Base-by-base conservation (phyloP, 2,113 vertebrate genomes). In the Pao palembangensis region DNA sequence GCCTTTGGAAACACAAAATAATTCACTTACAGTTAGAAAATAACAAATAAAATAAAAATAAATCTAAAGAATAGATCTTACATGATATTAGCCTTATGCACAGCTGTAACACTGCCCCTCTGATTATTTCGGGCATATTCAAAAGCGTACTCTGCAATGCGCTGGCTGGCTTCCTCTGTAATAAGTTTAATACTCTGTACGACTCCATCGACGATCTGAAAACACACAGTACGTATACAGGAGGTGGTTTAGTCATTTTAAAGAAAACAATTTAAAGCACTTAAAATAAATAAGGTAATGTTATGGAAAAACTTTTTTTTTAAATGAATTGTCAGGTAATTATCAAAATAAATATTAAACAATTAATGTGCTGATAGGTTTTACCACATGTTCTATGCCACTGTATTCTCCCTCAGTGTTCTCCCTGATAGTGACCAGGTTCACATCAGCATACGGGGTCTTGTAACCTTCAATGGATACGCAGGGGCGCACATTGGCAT, bases 21-120 rank as follows among this genome's bases (percentile, higher is more conserved):
- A 38, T 38, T 38, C 34, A 28, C 25, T 41, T 53, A 28, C 0
- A 31, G 25, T 17, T 52, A 41, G 44, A n/a, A 43, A 16, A n/a
- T n/a, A 5, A 1, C 4, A 67, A 11, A 43, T 18, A 25, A 1
- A 15, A 48, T 68, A 12, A 23, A 15, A 48, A 62, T 53, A 0
- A n/a, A 51, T 62, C 25, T 21, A 38, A n/a, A 25, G 4, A 67
- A 28, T 43, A 18, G 2, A 21, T 91, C 94, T 75, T 85, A 98
- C 96, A 98, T 98, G 63, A 98, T 98, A 64, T 98, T 98, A 57
- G 96, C 96, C 84, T 98, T 98, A 81, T 98, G 96, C 76, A 98
- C 96, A 1, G 96, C 95, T 0, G 94, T 98, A 55, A 98, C 96
- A 0, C 94, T 94, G 79, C 91, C 89, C 68, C 95, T 92, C 65